Evolutionary conservation across 2,113 vertebrate species (phyloP), one percentile per base, ranked within the genome.

Genomic region (Tylochromis polylepis): DNA sequence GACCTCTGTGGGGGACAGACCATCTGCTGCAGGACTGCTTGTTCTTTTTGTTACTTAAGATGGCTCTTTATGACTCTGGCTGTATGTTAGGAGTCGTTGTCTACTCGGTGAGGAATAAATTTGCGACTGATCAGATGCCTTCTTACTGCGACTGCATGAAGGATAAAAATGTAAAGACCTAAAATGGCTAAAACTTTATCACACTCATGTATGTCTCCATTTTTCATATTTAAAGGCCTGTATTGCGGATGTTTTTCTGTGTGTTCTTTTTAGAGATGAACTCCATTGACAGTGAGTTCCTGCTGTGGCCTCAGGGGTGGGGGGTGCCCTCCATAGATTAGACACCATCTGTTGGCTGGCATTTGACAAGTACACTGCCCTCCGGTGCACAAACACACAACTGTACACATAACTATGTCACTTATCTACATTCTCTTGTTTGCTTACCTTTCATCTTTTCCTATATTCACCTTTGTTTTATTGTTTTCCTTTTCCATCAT

Each of bases 261-360:
- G 75, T 87, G 78, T 72, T 84, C 72, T 87, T 53, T 83, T 88
- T 60, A 79, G 51, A 86, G 79, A 79, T 62, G 22, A 41, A 72
- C 81, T 88, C 87, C 49, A 65, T 14, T 87, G 84, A 53, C 58
- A 24, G 87, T 89, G n/a, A 84, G 81, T 84, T 92, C 89, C 91
- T 41, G 82, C 89, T 91, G 92, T 90, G 91, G 79, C 84, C 79
- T 86, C 34, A 70, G 46, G 56, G 34, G 81, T 43, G 80, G 87
- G 88, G 75, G 84, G 46, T 83, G 84, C 55, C 88, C 90, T 90
- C 85, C 90, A 87, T 91, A 91, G 92, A 93, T 95, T 95, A 96
- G 89, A 89, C 93, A 93, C 95, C 95, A 96, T 96, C 95, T 96
- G 96, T 91, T 92, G 87, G 85, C 86, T 92, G 93, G 86, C 91